phyloP scores from a whole-genome alignment of 2,113 vertebrate species.

The Chaetops frenatus region DNA sequence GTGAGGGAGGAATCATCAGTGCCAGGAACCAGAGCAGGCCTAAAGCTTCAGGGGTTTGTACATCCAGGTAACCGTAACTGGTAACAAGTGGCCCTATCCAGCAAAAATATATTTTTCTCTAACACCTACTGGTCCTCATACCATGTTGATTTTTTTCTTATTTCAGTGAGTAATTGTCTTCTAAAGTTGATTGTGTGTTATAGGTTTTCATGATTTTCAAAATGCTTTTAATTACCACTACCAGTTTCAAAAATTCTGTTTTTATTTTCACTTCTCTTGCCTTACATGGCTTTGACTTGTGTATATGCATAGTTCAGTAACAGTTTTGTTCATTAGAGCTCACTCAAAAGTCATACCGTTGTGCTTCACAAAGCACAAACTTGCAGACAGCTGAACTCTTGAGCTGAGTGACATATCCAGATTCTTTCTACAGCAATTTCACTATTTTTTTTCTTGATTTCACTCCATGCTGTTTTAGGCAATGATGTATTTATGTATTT shows the following conservation, averaged over 20 bases:
- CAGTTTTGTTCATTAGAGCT: not conserved
- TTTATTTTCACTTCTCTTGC: not conserved
- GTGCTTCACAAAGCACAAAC: not conserved
- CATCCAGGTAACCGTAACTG: not conserved
- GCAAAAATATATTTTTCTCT: not conserved
- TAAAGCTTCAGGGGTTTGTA: not conserved
- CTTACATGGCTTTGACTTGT: not conserved
- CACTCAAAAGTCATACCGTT: not conserved
- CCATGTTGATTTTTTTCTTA: not conserved
- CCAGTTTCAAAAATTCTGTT: not conserved
- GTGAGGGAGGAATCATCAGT: not conserved
- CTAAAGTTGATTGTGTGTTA: not conserved
- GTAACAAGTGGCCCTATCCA: not conserved
- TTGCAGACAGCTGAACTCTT: not conserved
- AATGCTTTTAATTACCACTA: not conserved
- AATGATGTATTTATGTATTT: not conserved
- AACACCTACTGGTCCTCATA: not conserved
- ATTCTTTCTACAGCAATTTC: not conserved
- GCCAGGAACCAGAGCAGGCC: accelerated
- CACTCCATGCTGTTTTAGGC: not conserved
- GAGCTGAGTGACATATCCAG: not conserved
- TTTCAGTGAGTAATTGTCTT: not conserved
- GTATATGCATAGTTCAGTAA: not conserved
- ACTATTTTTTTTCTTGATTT: not conserved
- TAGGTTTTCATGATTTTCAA: not conserved